Base-by-base conservation (phyloP, 2,888 invertebrate species). In the Xestoiulus laeticollis region DNA sequence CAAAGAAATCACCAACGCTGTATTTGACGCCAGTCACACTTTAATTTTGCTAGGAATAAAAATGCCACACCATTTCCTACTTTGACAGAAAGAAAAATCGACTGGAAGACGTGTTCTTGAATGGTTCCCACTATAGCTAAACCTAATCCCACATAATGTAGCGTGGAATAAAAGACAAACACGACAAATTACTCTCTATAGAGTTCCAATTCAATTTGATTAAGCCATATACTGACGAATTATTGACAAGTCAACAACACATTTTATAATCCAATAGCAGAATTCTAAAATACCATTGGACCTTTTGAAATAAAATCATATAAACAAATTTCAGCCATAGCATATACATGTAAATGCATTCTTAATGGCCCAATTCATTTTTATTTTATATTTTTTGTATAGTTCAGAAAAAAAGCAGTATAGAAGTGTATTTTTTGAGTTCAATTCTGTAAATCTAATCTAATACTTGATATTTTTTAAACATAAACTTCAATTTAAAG, bases 1-100 rank as follows among this genome's bases (percentile, higher is more conserved):
- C 85, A 85, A 85, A 85, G 44, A 85, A 38, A 44, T 43, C 38
- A n/a, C 85, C 85, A 30, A 78, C 4, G 30, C 78, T 78, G 78
- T 14, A 16, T 32, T 8, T 78, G 78, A 78, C 78, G 30, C 30
- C 59, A 59, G 78, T 30, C 78, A 78, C 78, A 78, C 30, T 32
- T 26, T 78, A 78, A 78, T 78, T 78, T 78, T 30, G 16, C 30
- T 30, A 16, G 30, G 14, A 78, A 78, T 30, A 78, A 78, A 78
- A 78, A 78, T 78, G 78, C 30, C 78, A 78, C 78, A 78, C 78
- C 78, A 78, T 78, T 78, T 78, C 78, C 78, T 26, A 78, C 78
- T 78, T 32, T 78, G 78, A 78, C 78, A 78, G 78, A 78, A 78
- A 78, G 78, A 78, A 78, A 78, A 78, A 78, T 78, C 26, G 30